These are phyloP conservation scores for Itoplectis maculator DNA, from an alignment of 2,888 invertebrate genomes.

Conservation along the genomic window DNA sequence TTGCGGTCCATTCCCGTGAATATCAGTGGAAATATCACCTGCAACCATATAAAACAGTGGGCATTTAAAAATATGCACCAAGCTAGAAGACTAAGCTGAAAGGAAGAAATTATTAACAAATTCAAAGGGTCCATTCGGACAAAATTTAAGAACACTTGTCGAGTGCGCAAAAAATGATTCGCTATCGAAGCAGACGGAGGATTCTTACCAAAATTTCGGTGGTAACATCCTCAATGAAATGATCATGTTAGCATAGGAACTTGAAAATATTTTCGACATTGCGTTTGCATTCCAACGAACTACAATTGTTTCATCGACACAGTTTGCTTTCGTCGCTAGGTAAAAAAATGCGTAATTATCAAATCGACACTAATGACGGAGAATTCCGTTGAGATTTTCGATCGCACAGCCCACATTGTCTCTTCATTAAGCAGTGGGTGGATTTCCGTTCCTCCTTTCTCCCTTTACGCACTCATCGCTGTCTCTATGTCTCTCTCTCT, in stretches of 20 bases:
- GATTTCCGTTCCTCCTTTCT: not conserved
- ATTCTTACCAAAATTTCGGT: conserved; percentile 59
- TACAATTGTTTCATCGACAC: conserved; percentile 30
- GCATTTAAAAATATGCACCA: not conserved
- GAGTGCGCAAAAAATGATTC: not conserved
- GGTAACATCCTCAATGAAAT: conserved; percentile 54
- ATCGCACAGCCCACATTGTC: conserved; percentile 9
- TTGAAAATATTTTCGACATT: conserved; percentile 13
- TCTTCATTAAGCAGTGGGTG: conserved; percentile 3
- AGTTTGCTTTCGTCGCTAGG: conserved; percentile 22
- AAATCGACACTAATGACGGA: conserved; percentile 38
- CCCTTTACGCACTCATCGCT: not conserved
- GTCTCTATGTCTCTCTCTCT: not conserved
- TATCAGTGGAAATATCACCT: conserved; percentile 94
- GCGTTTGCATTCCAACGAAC: conserved; percentile 17
- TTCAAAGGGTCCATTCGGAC: too few relatives aligned
- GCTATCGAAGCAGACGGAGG: not conserved
- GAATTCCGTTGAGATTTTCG: conserved; percentile 17
- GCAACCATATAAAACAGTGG: conserved; percentile 76
- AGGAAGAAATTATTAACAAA: not conserved
- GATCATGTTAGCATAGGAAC: conserved; percentile 22
- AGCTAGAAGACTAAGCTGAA: not conserved
- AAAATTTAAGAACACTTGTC: too few relatives aligned
- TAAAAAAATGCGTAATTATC: conserved; percentile 25
- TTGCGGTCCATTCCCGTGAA: conserved; percentile 91